Evolutionary conservation across 2,888 invertebrate genomes (phyloP), one percentile per base, ranked within the genome.

Genomic region (Tenthredo mesomela): DNA sequence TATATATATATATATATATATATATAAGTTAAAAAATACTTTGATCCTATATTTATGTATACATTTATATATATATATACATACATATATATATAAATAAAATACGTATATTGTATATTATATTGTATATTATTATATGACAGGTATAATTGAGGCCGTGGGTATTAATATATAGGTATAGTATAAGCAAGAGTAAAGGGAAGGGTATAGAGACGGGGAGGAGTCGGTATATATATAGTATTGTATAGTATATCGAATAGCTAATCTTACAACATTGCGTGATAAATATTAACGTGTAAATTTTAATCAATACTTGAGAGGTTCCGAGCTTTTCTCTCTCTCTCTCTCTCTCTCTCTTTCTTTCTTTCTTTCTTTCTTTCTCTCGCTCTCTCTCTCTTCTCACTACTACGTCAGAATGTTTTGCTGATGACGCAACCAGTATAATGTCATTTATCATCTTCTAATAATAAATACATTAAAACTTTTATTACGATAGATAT

Each of bases 391-490:
- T 67, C 67, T 67, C 15, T 33, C 61, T 40, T 67, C 61, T 21
- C 58, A 33, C 7, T 37, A 54, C 15, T 37, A 82, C 82, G 82
- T 70, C 82, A 70, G 82, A 82, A 82, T 82, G 67, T 82, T 82
- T 67, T 47, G 43, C 67, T 33, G 58, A 25, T 89, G 88, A 88
- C 87, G 89, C 87, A 89, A 89, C 85, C 71, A 71, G 86, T 87
- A 86, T 87, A 88, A 90, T 88, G 88, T 89, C 90, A 89, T 90
- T 90, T 89, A 89, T 91, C 91, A 91, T 91, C 90, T 90, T 88
- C 88, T 90, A 90, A 90, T 90, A 90, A 90, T 91, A 90, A 89
- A 91, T 90, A 90, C 89, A 90, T 82, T 90, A 90, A 91, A 89
- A 90, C 88, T 90, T 90, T 91, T 89, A 90, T 89, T 89, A 87